Evolutionary conservation across 2,888 invertebrate species (phyloP).

Genomic region (Drosophila cyrtoloma): DNA sequence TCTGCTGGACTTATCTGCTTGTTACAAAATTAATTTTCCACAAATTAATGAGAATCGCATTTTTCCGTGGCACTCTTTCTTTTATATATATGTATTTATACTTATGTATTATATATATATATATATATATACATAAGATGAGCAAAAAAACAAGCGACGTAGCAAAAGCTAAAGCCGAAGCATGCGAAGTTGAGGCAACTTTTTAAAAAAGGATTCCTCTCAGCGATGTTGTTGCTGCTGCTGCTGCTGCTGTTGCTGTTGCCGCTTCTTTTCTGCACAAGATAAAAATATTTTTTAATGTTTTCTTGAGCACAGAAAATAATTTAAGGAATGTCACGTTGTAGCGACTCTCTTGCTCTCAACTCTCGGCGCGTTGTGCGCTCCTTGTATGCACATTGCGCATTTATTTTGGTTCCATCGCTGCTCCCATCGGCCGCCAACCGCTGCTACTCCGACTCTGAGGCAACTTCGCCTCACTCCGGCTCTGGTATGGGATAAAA

Average conservation of each 20-base stretch:
- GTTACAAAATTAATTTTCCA: slow-evolving; percentile 68
- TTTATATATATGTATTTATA: not conserved
- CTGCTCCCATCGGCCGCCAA: slow-evolving; percentile 20
- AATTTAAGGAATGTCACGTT: slow-evolving; percentile 81
- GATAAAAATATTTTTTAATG: slow-evolving; percentile 79
- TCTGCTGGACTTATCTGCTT: slow-evolving; percentile 54
- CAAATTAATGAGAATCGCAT: slow-evolving; percentile 73
- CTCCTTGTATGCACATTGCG: slow-evolving; percentile 76
- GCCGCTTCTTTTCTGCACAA: slow-evolving; percentile 57
- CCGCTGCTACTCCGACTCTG: slow-evolving; percentile 12
- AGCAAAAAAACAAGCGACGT: not conserved
- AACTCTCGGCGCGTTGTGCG: slow-evolving; percentile 32
- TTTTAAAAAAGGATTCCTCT: slow-evolving; percentile 69
- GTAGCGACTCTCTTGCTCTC: slow-evolving; percentile 54
- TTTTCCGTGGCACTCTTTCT: slow-evolving; percentile 53
- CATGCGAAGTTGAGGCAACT: slow-evolving; percentile 45
- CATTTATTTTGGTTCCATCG: slow-evolving; percentile 68
- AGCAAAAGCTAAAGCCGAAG: slow-evolving; percentile 19
- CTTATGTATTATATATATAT: not conserved
- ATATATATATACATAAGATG: not conserved
- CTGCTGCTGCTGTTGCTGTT: not conserved
- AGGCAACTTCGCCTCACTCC: slow-evolving; percentile 10
- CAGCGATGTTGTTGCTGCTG: slow-evolving; percentile 51
- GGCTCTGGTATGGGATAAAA: slow-evolving; percentile 67
- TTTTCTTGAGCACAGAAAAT: slow-evolving; percentile 81